Evolutionary conservation across 2,797 vertebrate genomes (phyloP), one percentile per base, ranked within the genome.

Genomic region (Urophycis tenuis): DNA sequence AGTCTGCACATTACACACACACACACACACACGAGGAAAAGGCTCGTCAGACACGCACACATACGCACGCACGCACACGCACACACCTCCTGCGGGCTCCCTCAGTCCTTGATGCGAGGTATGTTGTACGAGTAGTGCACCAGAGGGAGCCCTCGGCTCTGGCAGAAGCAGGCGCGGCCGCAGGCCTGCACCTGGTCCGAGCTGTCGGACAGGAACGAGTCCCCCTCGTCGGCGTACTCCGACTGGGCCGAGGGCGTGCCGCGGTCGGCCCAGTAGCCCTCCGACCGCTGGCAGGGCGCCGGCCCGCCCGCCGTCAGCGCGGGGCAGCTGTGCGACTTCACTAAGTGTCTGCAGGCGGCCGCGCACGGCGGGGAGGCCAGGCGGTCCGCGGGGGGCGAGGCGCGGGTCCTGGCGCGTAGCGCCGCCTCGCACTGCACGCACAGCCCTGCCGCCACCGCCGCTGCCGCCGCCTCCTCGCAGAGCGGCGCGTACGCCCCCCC

Each of bases 141-240:
- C 83, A 98, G 90, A 36, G 97, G 97, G 75, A 98, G 95, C 2
- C 95, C 96, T 60, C 95, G 91, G 89, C 94, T 96, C 91, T 99
- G 97, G 87, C 97, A 98, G 93, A 99, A 99, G 82, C 96, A 99
- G 0, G 97, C 96, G 1, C 96, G 93, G 73, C 97, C 95, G 0
- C 97, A 98, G 72, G 96, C 96, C 92, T 99, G 97, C 36, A 98
- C 94, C 91, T 98, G 96, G 87, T 99, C 96, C 0, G 97, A 99
- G 86, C 96, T 98, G 93, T 99, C 97, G 0, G 96, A 99, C 78
- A 99, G 95, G 9, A 98, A 97, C 2, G 97, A 99, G 85, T 98
- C 97, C 0, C 95, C 97, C 89, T 99, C 97, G 0, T 99, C 97
- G 0, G 95, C 95, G 0, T 95, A 99, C 88, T 98, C 97, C 0